phyloP scores from a whole-genome alignment of 2,797 vertebrate species.

The Trachurus trachurus region DNA sequence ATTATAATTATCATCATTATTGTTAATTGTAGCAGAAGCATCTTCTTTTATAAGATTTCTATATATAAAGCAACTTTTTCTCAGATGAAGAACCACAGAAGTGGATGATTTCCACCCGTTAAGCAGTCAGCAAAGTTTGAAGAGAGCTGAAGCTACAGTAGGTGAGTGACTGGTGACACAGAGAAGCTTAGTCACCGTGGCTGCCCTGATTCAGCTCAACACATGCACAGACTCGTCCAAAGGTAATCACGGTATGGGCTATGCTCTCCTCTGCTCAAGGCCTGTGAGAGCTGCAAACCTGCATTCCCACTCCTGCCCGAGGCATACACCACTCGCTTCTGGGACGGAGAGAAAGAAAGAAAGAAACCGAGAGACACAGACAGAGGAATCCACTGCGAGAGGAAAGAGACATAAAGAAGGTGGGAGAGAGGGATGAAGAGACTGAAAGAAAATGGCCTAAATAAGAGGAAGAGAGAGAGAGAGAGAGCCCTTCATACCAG shows the following conservation, averaged over 20 bases:
- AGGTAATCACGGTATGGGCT: slow-evolving; percentile 53
- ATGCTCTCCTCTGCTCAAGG: slow-evolving; percentile 40
- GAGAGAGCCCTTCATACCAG: slow-evolving; percentile 67
- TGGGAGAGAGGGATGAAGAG: slow-evolving; percentile 15
- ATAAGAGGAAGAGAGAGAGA: slow-evolving; percentile 19
- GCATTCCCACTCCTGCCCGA: slow-evolving; percentile 78
- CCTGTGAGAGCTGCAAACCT: slow-evolving; percentile 74
- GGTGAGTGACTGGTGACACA: slow-evolving; percentile 32
- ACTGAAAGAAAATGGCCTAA: slow-evolving; percentile 22
- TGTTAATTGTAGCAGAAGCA: too few species aligned
- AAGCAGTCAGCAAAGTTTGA: slow-evolving; percentile 8
- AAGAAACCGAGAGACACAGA: slow-evolving; percentile 6
- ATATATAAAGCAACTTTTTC: not conserved
- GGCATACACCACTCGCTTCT: slow-evolving; percentile 62
- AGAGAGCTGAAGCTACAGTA: not conserved
- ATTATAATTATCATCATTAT: too few species aligned
- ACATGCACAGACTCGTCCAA: slow-evolving; percentile 75
- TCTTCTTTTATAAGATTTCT: not conserved
- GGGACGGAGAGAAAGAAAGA: slow-evolving; percentile 19
- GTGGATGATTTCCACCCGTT: not conserved
- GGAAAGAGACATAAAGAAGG: slow-evolving; percentile 5
- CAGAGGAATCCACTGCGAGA: slow-evolving; percentile 22
- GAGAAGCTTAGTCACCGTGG: slow-evolving; percentile 65
- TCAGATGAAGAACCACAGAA: not conserved
- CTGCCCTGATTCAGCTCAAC: slow-evolving; percentile 68